Conservation (phyloP, 2,113 vertebrate species). For the Bufo gargarizans region DNA sequence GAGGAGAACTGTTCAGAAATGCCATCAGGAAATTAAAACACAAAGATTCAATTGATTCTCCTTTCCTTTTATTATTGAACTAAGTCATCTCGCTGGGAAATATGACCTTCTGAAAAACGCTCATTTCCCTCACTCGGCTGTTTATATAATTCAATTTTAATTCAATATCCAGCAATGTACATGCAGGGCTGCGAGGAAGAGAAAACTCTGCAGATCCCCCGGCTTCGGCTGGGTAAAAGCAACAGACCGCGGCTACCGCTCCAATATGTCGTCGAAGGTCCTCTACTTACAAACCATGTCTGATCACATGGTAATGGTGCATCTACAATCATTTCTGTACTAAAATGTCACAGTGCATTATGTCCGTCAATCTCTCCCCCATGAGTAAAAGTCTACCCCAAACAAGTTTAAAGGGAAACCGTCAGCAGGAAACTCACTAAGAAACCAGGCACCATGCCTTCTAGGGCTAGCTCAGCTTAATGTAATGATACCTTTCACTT, state of each 20-base stretch:
- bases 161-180: constrained; percentile 13
- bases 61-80: constrained; percentile 44
- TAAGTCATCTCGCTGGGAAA: constrained; percentile 19
- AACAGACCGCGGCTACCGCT: not conserved
- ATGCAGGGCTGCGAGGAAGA: not conserved
- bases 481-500: too few species aligned
- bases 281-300: too few species aligned
- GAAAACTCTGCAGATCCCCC: not conserved
- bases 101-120: constrained; percentile 48
- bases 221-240: not conserved
- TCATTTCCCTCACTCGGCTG: constrained; percentile 12
- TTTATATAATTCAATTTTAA: constrained; percentile 33
- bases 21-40: constrained; percentile 54
- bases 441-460: too few species aligned
- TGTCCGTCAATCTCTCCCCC: too few species aligned
- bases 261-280: not conserved
- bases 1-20: constrained; percentile 14
- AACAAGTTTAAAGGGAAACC: too few species aligned
- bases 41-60: constrained; percentile 54
- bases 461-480: too few species aligned
- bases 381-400: too few species aligned
- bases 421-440: too few species aligned
- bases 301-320: too few species aligned
- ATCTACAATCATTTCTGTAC: too few species aligned
- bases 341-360: too few species aligned